Conservation (phyloP, 2,888 invertebrate species). For the Thera britannica region DNA sequence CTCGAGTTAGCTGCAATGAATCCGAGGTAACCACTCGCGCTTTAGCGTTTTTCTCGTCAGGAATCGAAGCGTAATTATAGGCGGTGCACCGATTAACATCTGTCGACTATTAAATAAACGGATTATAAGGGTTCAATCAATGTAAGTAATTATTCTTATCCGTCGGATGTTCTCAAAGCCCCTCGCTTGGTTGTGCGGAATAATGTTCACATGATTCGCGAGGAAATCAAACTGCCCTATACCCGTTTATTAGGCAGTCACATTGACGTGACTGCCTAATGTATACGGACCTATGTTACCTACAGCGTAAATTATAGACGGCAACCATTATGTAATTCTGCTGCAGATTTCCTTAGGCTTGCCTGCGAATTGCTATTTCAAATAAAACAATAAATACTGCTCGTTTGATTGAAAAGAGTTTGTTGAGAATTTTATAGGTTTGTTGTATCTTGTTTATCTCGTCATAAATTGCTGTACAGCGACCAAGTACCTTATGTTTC, state of each 20-base stretch:
- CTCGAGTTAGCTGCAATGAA: slow-evolving; percentile 55
- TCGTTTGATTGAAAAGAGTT: slow-evolving; percentile 20
- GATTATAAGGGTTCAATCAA: slow-evolving; percentile 84
- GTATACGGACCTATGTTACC: slow-evolving; percentile 60
- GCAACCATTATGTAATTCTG: slow-evolving; percentile 44
- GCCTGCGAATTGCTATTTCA: slow-evolving; percentile 36
- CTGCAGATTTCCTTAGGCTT: slow-evolving; percentile 42
- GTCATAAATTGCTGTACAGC: slow-evolving; percentile 21
- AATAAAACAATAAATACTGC: slow-evolving; percentile 22
- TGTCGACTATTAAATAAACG: slow-evolving; percentile 83
- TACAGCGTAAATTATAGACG: slow-evolving; percentile 61
- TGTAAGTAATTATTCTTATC: slow-evolving; percentile 85
- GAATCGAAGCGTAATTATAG: slow-evolving; percentile 81
- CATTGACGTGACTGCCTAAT: slow-evolving; percentile 74
- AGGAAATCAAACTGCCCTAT: slow-evolving; percentile 75
- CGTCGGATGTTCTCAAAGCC: slow-evolving; percentile 81
- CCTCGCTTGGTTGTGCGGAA: slow-evolving; percentile 66
- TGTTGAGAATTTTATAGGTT: slow-evolving; percentile 1
- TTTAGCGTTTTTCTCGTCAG: slow-evolving; percentile 78
- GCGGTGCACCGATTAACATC: slow-evolving; percentile 80
- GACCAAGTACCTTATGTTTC: slow-evolving; percentile 44
- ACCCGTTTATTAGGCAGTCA: slow-evolving; percentile 81
- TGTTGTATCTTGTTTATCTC: slow-evolving; percentile 8
- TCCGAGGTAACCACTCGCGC: slow-evolving; percentile 54
- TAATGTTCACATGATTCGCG: slow-evolving; percentile 83